Conservation (phyloP, 2,888 invertebrate genomes). For the Ferdinandea cuprea region DNA sequence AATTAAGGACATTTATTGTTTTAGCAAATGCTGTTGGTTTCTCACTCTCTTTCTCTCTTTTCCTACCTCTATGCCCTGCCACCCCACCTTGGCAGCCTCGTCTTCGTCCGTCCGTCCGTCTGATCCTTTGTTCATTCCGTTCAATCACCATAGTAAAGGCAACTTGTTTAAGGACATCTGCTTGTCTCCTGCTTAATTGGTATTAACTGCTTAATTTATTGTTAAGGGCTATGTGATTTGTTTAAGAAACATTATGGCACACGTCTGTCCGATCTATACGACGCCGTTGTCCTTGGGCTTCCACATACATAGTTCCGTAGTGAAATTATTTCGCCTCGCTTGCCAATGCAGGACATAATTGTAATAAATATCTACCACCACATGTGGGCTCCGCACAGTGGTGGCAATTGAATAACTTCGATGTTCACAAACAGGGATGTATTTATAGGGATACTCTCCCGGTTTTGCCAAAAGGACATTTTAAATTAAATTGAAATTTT, state of each 20-base stretch:
- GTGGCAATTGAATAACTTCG: constrained; percentile 68
- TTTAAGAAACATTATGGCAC: constrained; percentile 80
- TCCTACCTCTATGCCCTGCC: neutral
- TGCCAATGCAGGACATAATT: constrained; percentile 75
- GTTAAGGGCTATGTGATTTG: constrained; percentile 81
- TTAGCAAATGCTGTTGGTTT: constrained; percentile 74
- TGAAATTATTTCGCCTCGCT: constrained; percentile 68
- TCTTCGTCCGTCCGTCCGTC: constrained; percentile 2
- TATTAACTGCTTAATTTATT: constrained; percentile 82
- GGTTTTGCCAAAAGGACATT: constrained; percentile 58
- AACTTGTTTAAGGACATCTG: constrained; percentile 79
- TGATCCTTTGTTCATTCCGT: too few relatives aligned
- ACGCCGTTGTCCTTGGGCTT: neutral
- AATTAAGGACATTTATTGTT: constrained; percentile 79
- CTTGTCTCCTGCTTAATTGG: constrained; percentile 81
- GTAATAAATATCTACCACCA: constrained; percentile 72
- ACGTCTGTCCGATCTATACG: constrained; percentile 68
- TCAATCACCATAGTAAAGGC: constrained; percentile 73
- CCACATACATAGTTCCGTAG: neutral
- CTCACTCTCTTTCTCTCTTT: constrained; percentile 38
- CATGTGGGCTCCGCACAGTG: constrained; percentile 57
- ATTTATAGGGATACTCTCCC: constrained; percentile 16
- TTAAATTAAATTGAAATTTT: constrained; percentile 74
- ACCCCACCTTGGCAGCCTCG: neutral
- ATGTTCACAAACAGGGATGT: constrained; percentile 37